Base-by-base conservation (phyloP, 2,888 invertebrate species). In the Lycophotia porphyrea region DNA sequence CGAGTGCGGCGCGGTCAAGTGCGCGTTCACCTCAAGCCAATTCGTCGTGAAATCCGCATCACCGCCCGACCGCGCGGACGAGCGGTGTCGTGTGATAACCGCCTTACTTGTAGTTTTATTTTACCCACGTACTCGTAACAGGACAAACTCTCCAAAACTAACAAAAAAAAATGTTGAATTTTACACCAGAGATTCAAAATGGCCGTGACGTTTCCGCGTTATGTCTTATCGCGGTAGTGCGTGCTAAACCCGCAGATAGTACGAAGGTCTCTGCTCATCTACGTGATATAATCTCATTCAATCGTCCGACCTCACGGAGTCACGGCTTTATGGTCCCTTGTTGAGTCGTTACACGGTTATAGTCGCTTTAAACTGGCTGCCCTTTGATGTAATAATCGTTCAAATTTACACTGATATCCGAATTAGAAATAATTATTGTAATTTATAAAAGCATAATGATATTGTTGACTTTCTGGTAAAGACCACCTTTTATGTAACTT, bases 241-340 rank as follows among this genome's bases (percentile, higher is more conserved):
- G 61, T 61, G 60, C 44, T 39, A 67, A 78, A 36, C 61, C 47
- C n/a, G 18, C 73, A 66, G 73, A 63, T 78, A 78, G 65, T 72
- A 15, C 15, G 15, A 15, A 34, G 72, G 55, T 64, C 21, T 15
- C 78, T 47, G 44, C 44, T 74, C 47, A 67, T 64, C 34, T 36
- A 74, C 78, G 74, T 78, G 78, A 78, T 78, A 66, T 63, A 66
- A 78, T 78, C 78, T 67, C 34, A 78, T 78, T 78, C 74, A 74
- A 78, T 78, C 63, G 66, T 18, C 27, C 34, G 67, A 63, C 55
- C 66, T 74, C 74, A 55, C 42, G 27, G 27, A 69, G 69, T 69
- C 61, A 61, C 67, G 67, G 61, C 47, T 67, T 78, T 67, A 78
- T 55, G 47, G 73, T 47, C 63, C 66, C 67, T 55, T 60, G 78